These are phyloP conservation scores for Centropristis striata DNA, from an alignment of 2,113 vertebrate species.

Conservation along the genomic window DNA sequence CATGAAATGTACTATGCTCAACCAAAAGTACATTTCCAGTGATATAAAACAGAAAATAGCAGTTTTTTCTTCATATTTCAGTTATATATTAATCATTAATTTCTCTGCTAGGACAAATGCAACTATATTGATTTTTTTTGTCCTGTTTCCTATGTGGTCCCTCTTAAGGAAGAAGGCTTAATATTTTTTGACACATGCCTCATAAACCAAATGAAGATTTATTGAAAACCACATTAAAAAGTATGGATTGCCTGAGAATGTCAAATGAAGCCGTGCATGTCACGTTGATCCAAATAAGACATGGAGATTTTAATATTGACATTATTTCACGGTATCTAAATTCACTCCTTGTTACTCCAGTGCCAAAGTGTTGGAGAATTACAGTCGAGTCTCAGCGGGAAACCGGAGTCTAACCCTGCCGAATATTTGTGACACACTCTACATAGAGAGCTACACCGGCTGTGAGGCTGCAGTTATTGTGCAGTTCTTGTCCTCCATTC, in stretches of 20 bases:
- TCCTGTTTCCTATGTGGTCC: not conserved
- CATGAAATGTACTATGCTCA: not conserved
- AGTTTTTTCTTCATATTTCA: not conserved
- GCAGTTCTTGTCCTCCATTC: conserved; percentile 56
- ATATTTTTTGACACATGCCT: not conserved
- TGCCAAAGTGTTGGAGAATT: conserved; percentile 45
- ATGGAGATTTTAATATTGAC: not conserved
- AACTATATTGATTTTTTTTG: too few species aligned
- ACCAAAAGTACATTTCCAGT: not conserved
- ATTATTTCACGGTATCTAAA: conserved; percentile 8
- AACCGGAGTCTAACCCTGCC: conserved; percentile 26
- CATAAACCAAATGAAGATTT: not conserved
- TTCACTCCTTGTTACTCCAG: conserved; percentile 20
- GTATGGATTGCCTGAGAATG: conserved; percentile 1
- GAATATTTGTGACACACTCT: conserved; percentile 39
- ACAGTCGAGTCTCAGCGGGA: conserved; percentile 16
- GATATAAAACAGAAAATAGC: not conserved
- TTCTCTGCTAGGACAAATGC: not conserved
- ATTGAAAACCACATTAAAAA: conserved; percentile 1
- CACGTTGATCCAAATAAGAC: not conserved
- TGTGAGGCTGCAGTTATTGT: conserved; percentile 54
- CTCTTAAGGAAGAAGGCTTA: too few species aligned
- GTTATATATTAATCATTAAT: not conserved
- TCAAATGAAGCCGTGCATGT: not conserved
- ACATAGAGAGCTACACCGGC: conserved; percentile 49